phyloP scores from a whole-genome alignment of 2,888 invertebrate species.

The Apantesis nais region DNA sequence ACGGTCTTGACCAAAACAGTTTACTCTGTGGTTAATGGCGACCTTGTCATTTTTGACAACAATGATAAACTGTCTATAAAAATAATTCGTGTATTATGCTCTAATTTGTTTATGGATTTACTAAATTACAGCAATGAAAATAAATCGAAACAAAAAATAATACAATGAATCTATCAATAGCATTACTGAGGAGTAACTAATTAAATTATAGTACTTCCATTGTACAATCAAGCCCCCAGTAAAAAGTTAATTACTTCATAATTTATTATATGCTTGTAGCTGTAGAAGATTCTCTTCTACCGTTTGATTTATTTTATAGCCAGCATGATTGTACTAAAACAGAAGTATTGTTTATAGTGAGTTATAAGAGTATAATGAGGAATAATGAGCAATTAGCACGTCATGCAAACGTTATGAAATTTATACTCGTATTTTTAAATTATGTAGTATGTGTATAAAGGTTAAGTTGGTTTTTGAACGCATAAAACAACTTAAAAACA shows the following conservation, averaged over 20 bases:
- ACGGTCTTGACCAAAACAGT: background rate
- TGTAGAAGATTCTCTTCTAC: background rate
- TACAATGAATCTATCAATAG: background rate
- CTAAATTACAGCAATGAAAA: background rate
- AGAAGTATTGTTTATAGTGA: background rate
- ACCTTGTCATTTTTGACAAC: background rate
- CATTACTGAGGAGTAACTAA: background rate
- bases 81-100: background rate
- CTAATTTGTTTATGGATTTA: background rate
- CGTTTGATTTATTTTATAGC: background rate
- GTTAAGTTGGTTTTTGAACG: too few species aligned
- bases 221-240: background rate
- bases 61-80: background rate
- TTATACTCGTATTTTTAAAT: background rate
- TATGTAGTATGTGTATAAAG: too few species aligned
- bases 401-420: slow-evolving; percentile 19
- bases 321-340: background rate
- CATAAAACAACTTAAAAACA: too few species aligned
- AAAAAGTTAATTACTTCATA: background rate
- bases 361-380: background rate
- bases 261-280: background rate
- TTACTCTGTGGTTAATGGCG: background rate
- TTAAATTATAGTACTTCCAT: background rate
- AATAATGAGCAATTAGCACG: slow-evolving; percentile 21
- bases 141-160: background rate